Conservation (phyloP, 2,797 vertebrate species). For the Podargus strigoides region DNA sequence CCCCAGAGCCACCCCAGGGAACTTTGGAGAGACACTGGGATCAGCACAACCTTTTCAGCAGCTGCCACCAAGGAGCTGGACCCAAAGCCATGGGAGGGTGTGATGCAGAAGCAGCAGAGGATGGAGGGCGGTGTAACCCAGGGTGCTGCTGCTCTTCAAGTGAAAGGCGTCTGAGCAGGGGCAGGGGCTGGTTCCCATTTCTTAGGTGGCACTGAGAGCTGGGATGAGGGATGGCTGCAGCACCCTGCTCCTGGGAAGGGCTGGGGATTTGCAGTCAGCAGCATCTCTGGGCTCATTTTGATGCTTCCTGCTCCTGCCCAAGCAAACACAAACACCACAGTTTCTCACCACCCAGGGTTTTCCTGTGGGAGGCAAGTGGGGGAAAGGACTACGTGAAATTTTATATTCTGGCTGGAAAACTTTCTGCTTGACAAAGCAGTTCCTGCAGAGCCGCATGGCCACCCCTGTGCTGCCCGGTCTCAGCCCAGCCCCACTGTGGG, state of each 20-base stretch:
- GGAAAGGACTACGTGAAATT: neutral
- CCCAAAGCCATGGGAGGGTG: neutral
- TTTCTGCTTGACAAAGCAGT: neutral
- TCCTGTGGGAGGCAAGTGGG: neutral
- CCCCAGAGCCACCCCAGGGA: neutral
- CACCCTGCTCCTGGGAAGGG: neutral
- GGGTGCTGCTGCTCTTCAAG: neutral
- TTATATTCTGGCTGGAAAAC: neutral
- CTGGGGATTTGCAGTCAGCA: neutral
- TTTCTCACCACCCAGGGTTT: neutral
- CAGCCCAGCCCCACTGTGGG: neutral
- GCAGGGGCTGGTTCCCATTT: neutral
- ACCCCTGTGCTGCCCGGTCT: neutral
- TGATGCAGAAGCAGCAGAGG: neutral
- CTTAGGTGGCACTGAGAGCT: neutral
- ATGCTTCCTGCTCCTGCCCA: neutral
- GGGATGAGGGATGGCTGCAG: fast-evolving
- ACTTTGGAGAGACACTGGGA: fast-evolving
- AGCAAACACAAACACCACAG: neutral
- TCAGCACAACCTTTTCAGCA: neutral
- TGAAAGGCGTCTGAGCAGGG: neutral
- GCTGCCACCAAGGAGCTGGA: too few species aligned
- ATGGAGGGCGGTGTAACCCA: neutral
- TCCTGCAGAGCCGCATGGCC: neutral
- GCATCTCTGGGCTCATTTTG: neutral